These are phyloP conservation scores for Zonotrichia leucophrys DNA, from an alignment of 2,113 vertebrate species.

Conservation along the genomic window DNA sequence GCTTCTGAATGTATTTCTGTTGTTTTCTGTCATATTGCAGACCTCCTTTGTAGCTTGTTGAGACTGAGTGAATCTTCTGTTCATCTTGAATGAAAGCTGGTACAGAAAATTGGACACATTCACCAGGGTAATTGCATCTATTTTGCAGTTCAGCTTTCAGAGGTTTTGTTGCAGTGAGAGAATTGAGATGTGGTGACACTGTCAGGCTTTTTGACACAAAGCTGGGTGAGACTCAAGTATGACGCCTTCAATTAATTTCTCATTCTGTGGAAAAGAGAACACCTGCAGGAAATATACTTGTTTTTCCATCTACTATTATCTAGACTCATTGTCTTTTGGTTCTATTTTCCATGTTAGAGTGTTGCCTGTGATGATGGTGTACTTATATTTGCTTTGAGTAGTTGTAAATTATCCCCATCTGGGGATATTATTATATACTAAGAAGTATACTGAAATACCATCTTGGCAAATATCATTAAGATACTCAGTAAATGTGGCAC, in stretches of 20 bases:
- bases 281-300: neutral
- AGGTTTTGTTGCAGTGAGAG: conserved; percentile 3
- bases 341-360: neutral
- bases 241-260: neutral
- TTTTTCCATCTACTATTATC: neutral
- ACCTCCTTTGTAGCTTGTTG: conserved; percentile 16
- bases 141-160: conserved; percentile 48
- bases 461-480: neutral
- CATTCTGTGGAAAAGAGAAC: neutral
- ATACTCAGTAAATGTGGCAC: neutral
- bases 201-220: neutral
- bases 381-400: neutral
- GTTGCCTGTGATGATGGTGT: neutral
- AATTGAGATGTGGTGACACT: neutral
- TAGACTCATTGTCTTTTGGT: neutral
- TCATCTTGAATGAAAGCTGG: conserved; percentile 13
- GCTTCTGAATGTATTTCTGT: conserved; percentile 5
- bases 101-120: conserved; percentile 38
- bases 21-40: neutral
- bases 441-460: neutral
- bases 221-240: neutral
- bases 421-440: neutral
- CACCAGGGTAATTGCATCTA: conserved; percentile 17
- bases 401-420: neutral
- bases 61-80: conserved; percentile 27